Base-by-base conservation (phyloP, 2,113 vertebrate species). In the Arvicanthis niloticus region DNA sequence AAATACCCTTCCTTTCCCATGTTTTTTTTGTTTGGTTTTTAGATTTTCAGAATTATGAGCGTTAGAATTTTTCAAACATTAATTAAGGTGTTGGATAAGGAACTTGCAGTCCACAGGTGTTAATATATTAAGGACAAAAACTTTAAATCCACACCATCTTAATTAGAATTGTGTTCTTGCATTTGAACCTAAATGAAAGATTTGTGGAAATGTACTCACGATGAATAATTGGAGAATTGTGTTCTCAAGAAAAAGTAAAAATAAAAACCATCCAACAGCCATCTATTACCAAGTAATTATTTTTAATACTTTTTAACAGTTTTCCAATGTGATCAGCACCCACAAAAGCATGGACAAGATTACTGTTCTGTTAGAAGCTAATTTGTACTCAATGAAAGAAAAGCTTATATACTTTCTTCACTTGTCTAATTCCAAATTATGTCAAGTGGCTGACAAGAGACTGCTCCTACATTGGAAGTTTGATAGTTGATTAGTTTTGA, bases 391-490 rank as follows among this genome's bases (percentile, higher is more conserved):
- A 76, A 51, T 82, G 48, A 91, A 68, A 91, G 4, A 21, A 60
- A 96, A 89, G 6, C 22, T 92, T 77, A 45, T 56, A 31, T 65
- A 7, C 16, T 86, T 88, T 94, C 65, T 56, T 87, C 73, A 31
- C 10, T 60, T 93, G 48, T 3, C 58, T 92, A 80, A 91, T 92
- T 94, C 92, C 72, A 91, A 73, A 94, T 84, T 45, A 95, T 67
- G 24, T 89, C 81, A 86, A 60, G 45, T 73, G 60, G 37, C 40
- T 92, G 22, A 88, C 37, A 92, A 48, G 45, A 82, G 45, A 31
- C 76, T 92, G 29, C 37, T 89, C 58, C 92, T n/a, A 87, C 56
- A 62, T 19, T 48, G 56, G 67, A 91, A 76, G 9, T 78, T 60
- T 72, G 81, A 84, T 72, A 62, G 13, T 80, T 77, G 67, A 77